These are phyloP conservation scores for Ceriagrion tenellum DNA, from an alignment of 2,888 invertebrate species.

Conservation along the genomic window DNA sequence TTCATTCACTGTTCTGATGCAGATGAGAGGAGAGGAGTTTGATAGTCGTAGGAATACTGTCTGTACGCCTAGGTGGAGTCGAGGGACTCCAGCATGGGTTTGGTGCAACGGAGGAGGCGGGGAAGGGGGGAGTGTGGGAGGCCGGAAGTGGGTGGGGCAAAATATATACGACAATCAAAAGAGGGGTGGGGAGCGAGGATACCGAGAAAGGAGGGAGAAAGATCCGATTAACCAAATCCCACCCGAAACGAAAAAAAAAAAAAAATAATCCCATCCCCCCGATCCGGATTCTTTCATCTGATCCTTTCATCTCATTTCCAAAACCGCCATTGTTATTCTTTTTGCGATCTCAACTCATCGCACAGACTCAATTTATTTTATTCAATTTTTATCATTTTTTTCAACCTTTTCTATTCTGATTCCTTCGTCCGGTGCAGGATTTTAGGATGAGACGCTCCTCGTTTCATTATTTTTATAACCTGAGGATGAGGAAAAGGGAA, in stretches of 20 bases:
- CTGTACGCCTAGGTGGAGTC: too few relatives aligned
- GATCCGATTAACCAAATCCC: conserved; percentile 9
- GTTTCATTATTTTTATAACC: not conserved
- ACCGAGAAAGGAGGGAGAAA: not conserved
- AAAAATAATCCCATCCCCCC: not conserved
- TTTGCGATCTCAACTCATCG: not conserved
- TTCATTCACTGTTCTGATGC: too few relatives aligned
- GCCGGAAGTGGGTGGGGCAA: not conserved
- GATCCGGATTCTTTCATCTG: not conserved
- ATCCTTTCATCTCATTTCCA: not conserved
- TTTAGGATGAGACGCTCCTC: not conserved
- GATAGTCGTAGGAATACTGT: too few relatives aligned
- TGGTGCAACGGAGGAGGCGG: not conserved
- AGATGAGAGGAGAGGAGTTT: too few relatives aligned
- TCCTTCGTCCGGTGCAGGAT: not conserved
- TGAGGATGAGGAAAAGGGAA: not conserved
- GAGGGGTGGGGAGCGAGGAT: not conserved
- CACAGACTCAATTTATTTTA: too few relatives aligned
- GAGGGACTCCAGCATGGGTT: too few relatives aligned
- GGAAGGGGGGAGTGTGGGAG: not conserved
- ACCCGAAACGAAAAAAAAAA: not conserved
- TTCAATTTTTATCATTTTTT: too few relatives aligned
- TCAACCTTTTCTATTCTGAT: not conserved
- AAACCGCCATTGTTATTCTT: not conserved
- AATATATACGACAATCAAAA: not conserved